Base-by-base conservation (phyloP, 2,797 vertebrate genomes). In the Alosa sapidissima region DNA sequence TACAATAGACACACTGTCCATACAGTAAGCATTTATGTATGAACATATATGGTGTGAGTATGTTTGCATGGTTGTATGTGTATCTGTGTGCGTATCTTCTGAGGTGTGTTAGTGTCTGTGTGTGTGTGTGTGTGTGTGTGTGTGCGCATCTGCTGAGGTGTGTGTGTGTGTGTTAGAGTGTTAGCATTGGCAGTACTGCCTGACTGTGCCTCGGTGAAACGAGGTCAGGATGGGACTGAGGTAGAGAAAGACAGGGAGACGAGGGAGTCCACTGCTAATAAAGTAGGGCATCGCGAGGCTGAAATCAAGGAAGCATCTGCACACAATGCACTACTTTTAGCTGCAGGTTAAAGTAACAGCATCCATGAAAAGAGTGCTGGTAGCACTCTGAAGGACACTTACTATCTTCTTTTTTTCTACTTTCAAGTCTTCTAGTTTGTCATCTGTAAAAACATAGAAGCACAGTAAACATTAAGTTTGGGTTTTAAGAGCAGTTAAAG, bases 371-470 rank as follows among this genome's bases (percentile, higher is more conserved):
- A 48, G 33, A 75, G 68, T 14, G 28, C 24, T 13, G 62, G 24
- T 3, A 28, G 10, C 28, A 2, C 14, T 1, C 49, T 41, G 0
- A 62, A 13, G n/a, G 21, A 88, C 88, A 97, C 98, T 98, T 95
- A 99, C 98, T 87, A 97, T 98, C 95, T 98, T 99, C 91, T 96
- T 98, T 94, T 97, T 98, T 87, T 96, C 90, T 78, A 90, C 92
- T 89, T 98, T 98, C 89, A 97, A 93, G 84, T 98, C 97, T 91
- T 98, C 97, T 84, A 99, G 91, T 0, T 97, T 97, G 90, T 98
- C 97, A 96, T 95, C 98, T 99, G 89, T 82, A 91, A 92, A n/a
- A 90, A 41, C 10, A 52, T 14, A 89, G 49, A 51, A 85, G 10
- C 14, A 82, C 48, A 85, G 1, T 1, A 75, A 1, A 54, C 28